Conservation (phyloP, 2,888 invertebrate genomes). For the Zootermopsis nevadensis region DNA sequence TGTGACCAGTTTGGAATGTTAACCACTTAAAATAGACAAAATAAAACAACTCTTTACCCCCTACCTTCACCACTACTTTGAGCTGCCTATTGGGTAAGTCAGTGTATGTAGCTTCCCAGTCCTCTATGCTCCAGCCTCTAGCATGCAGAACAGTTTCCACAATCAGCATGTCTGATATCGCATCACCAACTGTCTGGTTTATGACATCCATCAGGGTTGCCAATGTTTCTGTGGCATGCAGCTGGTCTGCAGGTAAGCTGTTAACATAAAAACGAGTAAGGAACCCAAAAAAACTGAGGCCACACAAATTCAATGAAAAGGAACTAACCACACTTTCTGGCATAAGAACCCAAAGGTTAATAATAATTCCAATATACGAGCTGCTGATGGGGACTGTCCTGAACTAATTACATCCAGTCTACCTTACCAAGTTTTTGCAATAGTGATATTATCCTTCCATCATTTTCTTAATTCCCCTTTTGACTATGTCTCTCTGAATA, state of each 20-base stretch:
- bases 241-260: slow-evolving; percentile 55
- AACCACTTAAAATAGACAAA: too few relatives aligned
- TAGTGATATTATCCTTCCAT: too few relatives aligned
- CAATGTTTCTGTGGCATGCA: slow-evolving; percentile 73
- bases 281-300: background rate
- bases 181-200: slow-evolving; percentile 97
- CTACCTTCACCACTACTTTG: slow-evolving; percentile 84
- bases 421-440: too few relatives aligned
- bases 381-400: too few relatives aligned
- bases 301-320: too few relatives aligned
- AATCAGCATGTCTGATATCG: slow-evolving; percentile 93
- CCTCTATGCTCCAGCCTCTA: slow-evolving; percentile 79
- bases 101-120: slow-evolving; percentile 85
- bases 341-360: too few relatives aligned
- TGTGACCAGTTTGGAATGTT: too few relatives aligned
- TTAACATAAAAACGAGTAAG: background rate
- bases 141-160: slow-evolving; percentile 91
- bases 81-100: slow-evolving; percentile 90
- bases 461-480: too few relatives aligned
- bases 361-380: too few relatives aligned
- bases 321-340: too few relatives aligned
- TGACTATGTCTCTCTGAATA: too few relatives aligned
- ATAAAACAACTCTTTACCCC: background rate
- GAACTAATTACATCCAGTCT: too few relatives aligned
- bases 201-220: slow-evolving; percentile 83